A percentile compares a stretch with the other conserved stretches of the same genome.
These are phyloP conservation scores for Henricia sp. DNA, from an alignment of 53 echinoderm and acorn worm species.

Conservation along the genomic window DNA sequence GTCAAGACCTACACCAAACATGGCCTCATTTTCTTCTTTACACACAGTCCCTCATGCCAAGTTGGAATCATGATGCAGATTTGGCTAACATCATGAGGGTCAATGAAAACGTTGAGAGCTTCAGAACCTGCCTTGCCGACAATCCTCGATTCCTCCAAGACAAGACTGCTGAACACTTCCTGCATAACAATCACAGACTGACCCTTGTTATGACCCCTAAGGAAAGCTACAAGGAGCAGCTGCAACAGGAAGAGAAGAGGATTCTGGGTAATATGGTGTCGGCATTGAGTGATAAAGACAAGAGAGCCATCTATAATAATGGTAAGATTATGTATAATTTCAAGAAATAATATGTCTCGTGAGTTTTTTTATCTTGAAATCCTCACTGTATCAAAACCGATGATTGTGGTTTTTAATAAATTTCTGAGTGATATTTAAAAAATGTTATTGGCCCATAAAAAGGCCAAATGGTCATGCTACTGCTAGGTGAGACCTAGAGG, in stretches of 20 bases:
- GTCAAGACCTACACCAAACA: too few relatives aligned
- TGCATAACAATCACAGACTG: conserved; percentile 76
- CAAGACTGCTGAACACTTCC: conserved; percentile 64
- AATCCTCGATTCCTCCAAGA: conserved; percentile 80
- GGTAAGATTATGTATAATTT: too few relatives aligned
- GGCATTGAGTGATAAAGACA: conserved; percentile 55
- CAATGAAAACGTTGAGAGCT: conserved; percentile 73
- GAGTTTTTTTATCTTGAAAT: too few relatives aligned
- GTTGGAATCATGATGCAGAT: conserved; percentile 94
- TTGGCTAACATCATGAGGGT: conserved; percentile 68
- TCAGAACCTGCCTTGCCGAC: conserved; percentile 75
- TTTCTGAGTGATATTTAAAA: too few relatives aligned
- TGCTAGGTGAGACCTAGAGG: too few relatives aligned
- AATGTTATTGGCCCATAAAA: too few relatives aligned
- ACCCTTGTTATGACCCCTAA: conserved; percentile 84
- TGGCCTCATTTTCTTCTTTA: neutral
- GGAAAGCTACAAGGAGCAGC: conserved; percentile 64
- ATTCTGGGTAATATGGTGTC: conserved; percentile 65
- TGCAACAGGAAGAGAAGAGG: conserved; percentile 74
- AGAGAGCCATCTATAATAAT: conserved; percentile 62
- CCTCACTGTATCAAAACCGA: too few relatives aligned
- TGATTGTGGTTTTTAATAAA: too few relatives aligned
- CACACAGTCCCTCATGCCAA: conserved; percentile 76
- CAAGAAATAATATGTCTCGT: too few relatives aligned
- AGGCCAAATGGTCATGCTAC: too few relatives aligned